Evolutionary conservation across 2,113 vertebrate species (phyloP).

Genomic region (Eidolon helvum): DNA sequence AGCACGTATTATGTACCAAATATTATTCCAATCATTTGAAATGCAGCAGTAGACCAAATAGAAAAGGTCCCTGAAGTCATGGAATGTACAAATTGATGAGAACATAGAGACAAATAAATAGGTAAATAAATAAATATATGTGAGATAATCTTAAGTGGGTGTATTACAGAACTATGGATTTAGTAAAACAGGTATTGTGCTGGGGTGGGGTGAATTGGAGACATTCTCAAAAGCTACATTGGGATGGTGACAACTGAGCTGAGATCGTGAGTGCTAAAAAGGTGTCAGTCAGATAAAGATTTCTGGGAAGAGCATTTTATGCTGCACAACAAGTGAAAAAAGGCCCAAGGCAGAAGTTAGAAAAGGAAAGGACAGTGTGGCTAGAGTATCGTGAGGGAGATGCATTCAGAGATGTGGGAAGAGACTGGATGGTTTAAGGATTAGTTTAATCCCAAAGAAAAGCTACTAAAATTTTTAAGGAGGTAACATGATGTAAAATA

Average conservation of each 20-base stretch:
- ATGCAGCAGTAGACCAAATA: background rate
- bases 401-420: background rate
- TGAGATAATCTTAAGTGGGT: background rate
- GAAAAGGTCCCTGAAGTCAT: background rate
- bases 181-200: background rate
- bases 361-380: background rate
- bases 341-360: background rate
- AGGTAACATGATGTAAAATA: too few relatives aligned
- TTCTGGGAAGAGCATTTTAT: background rate
- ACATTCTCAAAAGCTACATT: background rate
- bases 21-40: background rate
- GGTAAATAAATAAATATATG: background rate
- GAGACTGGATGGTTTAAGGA: background rate
- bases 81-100: background rate
- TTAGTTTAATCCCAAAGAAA: background rate
- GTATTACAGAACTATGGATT: background rate
- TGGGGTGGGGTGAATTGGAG: background rate
- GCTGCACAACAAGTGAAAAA: background rate
- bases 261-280: background rate
- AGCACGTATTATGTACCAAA: background rate
- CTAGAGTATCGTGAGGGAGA: background rate
- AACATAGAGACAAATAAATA: background rate
- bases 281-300: background rate
- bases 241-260: background rate
- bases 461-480: background rate